Base-by-base conservation (phyloP, 2,888 invertebrate species). In the Dicycla oo region DNA sequence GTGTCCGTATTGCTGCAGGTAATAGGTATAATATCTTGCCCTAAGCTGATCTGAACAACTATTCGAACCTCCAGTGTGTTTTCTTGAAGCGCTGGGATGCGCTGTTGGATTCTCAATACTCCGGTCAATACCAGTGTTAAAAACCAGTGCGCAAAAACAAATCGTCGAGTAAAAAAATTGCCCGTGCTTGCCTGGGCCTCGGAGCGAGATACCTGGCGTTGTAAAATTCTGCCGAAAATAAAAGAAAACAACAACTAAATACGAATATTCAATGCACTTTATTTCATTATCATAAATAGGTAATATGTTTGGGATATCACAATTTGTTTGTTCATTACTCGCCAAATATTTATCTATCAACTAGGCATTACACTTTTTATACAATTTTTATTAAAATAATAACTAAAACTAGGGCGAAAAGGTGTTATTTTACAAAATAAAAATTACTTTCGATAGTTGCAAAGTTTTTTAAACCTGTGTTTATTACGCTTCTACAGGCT, bases 261-360 rank as follows among this genome's bases (percentile, higher is more conserved):
- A 85, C 68, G 76, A 83, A 84, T 88, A 86, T 71, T 88, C 79
- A 86, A 88, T 89, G 88, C 88, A 88, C 78, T 91, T 89, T 88
- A 90, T 84, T 91, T 88, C 78, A 86, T 92, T 34, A 91, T 91
- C 88, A 92, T 93, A 92, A 91, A 91, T 89, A 90, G 82, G 80
- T 91, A 88, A 92, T 93, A 93, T 93, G 93, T 93, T 92, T 91
- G 89, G 88, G 84, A 91, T 93, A 93, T 93, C 93, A 93, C 93
- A 93, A 91, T 91, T 91, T 91, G 90, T 92, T 92, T 91, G 89
- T 91, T 90, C 88, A 85, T 86, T 78, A 86, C 61, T 88, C 86
- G 87, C 89, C 90, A 85, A 91, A 88, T 85, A 82, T 86, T 76
- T 80, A 81, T 79, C 80, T 84, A 82, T 69, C 15, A 71, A 66